phyloP scores from a whole-genome alignment of 2,797 vertebrate genomes.

The Spinus olivaceus region DNA sequence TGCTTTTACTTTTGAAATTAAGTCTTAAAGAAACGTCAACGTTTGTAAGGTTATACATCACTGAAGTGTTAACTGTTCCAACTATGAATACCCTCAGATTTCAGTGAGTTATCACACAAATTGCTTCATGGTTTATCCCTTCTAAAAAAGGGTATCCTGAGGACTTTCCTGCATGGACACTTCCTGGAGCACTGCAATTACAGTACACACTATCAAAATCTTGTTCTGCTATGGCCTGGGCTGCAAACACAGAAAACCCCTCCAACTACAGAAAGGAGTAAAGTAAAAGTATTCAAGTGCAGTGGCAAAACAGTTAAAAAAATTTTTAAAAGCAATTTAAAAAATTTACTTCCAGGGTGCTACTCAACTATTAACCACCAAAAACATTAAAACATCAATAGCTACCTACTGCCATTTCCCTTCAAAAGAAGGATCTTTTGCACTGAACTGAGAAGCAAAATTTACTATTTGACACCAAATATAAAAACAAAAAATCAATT shows the following conservation, averaged over 20 bases:
- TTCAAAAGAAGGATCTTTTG: neutral
- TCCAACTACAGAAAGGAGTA: rapidly evolving
- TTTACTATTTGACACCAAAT: neutral
- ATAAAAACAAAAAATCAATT: neutral
- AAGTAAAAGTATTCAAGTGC: neutral
- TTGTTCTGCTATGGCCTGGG: neutral
- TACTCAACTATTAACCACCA: neutral
- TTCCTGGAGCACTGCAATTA: neutral
- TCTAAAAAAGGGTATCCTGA: neutral
- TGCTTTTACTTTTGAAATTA: neutral
- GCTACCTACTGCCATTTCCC: neutral
- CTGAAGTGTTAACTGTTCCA: neutral
- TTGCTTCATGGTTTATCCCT: neutral
- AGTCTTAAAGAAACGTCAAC: neutral
- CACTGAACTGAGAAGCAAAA: neutral
- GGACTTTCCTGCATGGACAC: rapidly evolving
- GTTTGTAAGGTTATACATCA: neutral
- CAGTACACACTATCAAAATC: neutral
- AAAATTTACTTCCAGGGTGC: neutral
- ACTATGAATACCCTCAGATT: neutral
- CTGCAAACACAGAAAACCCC: neutral
- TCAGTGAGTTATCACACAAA: neutral
- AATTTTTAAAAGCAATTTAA: neutral
- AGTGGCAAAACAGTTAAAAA: neutral
- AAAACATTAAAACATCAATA: neutral